phyloP scores from a whole-genome alignment of 2,113 vertebrate genomes.

The Sturnus vulgaris region DNA sequence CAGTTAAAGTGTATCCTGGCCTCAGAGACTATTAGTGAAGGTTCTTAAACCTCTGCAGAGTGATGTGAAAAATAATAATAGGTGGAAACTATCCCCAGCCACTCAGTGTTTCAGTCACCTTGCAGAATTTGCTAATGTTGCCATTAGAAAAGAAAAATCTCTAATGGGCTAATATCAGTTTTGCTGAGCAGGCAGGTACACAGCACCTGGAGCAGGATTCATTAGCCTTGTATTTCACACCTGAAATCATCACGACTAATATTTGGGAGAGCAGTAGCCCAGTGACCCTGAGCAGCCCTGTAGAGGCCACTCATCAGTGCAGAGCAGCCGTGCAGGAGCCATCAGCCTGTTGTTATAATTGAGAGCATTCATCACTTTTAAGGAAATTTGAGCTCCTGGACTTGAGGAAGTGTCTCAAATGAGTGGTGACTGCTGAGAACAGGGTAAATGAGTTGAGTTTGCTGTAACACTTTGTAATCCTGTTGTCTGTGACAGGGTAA shows the following conservation, averaged over 20 bases:
- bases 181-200: neutral
- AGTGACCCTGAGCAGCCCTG: neutral
- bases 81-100: neutral
- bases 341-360: fast-evolving
- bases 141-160: neutral
- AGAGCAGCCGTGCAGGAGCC: neutral
- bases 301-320: neutral
- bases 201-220: neutral
- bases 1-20: neutral
- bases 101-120: neutral
- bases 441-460: neutral
- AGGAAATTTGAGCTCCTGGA: neutral
- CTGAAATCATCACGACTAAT: neutral
- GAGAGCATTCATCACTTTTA: neutral
- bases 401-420: neutral
- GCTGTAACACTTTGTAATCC: neutral
- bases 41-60: neutral
- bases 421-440: neutral
- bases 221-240: neutral
- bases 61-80: neutral
- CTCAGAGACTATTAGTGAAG: neutral
- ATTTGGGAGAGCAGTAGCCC: neutral
- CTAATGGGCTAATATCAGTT: neutral
- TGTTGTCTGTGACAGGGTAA: neutral
- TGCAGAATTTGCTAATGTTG: neutral